A percentile compares a stretch with the other conserved stretches of the same genome.
phyloP scores from a whole-genome alignment of 2,888 invertebrate species.

The Nymphalis polychloros region DNA sequence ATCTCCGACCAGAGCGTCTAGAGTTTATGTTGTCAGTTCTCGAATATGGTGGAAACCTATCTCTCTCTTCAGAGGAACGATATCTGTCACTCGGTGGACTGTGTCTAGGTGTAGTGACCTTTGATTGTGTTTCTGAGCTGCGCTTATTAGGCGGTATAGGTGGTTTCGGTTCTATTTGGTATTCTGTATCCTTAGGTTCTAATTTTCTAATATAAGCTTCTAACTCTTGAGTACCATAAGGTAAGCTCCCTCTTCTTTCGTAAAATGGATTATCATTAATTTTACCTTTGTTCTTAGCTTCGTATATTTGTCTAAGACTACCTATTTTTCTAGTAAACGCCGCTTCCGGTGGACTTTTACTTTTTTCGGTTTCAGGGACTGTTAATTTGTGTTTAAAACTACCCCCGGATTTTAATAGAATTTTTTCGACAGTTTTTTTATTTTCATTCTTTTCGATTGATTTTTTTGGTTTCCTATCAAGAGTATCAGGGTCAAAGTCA shows the following conservation, averaged over 20 bases:
- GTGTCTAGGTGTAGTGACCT: conserved; percentile 52
- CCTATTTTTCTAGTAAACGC: conserved; percentile 84
- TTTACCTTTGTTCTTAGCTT: conserved; percentile 83
- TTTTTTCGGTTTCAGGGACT: conserved; percentile 54
- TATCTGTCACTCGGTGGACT: conserved; percentile 65
- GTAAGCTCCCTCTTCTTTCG: conserved; percentile 66
- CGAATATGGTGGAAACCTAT: conserved; percentile 60
- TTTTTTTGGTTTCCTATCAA: conserved; percentile 87
- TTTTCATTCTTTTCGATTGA: conserved; percentile 43
- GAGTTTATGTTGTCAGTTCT: conserved; percentile 64
- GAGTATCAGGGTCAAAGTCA: conserved; percentile 91
- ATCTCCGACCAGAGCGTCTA: conserved; percentile 67
- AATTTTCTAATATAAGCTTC: conserved; percentile 62
- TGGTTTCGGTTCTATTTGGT: conserved; percentile 60
- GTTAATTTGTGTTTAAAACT: conserved; percentile 85
- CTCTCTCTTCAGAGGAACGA: conserved; percentile 65
- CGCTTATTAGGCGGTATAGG: conserved; percentile 72
- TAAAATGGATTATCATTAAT: conserved; percentile 58
- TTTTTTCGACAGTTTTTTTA: conserved; percentile 74
- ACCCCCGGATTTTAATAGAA: conserved; percentile 85
- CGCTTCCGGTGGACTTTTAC: conserved; percentile 57
- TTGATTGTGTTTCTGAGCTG: conserved; percentile 55
- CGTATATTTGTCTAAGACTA: conserved; percentile 89
- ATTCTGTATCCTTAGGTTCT: conserved; percentile 54
- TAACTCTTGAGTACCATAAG: conserved; percentile 61